Conservation (phyloP, 2,797 vertebrate genomes). For the Enteromius afrohamiltoni region DNA sequence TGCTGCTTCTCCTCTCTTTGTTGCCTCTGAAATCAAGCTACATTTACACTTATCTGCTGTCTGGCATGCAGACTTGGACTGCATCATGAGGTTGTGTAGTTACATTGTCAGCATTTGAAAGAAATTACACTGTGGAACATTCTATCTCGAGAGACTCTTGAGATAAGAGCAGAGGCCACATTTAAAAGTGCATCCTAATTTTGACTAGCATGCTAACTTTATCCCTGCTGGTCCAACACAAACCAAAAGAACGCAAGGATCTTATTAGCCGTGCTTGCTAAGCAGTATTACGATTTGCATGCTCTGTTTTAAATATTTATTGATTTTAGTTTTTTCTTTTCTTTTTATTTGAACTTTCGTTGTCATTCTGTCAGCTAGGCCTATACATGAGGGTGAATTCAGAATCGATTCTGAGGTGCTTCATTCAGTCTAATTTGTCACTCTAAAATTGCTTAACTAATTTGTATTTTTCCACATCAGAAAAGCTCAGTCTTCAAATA, state of each 20-base stretch:
- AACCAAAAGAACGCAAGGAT: neutral
- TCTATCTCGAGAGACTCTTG: slow-evolving; percentile 52
- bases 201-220: slow-evolving; percentile 8
- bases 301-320: neutral
- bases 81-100: slow-evolving; percentile 5
- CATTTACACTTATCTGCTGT: slow-evolving; percentile 24
- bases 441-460: neutral
- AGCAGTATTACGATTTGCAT: neutral
- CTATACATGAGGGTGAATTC: neutral
- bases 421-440: neutral
- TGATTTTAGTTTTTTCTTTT: neutral
- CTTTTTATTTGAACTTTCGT: neutral
- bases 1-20: neutral
- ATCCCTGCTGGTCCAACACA: neutral
- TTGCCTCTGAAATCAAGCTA: slow-evolving; percentile 21
- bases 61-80: slow-evolving; percentile 28
- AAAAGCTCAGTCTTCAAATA: neutral
- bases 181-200: slow-evolving; percentile 17
- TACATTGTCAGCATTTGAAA: slow-evolving; percentile 39
- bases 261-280: neutral
- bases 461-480: neutral
- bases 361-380: neutral
- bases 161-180: slow-evolving; percentile 49
- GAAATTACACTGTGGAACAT: slow-evolving; percentile 38
- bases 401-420: neutral